phyloP scores from a whole-genome alignment of 2,797 vertebrate genomes.

The Hydrocynus forskahlii region DNA sequence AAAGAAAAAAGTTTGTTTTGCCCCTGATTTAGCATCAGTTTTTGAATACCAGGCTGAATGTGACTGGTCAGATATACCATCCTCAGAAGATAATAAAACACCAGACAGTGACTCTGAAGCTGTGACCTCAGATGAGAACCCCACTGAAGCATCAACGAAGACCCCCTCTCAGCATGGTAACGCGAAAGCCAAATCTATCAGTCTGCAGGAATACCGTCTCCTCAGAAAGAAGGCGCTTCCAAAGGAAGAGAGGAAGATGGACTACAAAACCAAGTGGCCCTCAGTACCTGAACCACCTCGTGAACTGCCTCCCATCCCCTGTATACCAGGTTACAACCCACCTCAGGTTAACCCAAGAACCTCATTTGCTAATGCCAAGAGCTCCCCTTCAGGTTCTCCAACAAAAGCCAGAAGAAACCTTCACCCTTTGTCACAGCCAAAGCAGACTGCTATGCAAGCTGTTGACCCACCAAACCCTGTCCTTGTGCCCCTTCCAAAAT shows the following conservation, averaged over 20 bases:
- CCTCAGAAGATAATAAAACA: not conserved
- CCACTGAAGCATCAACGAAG: not conserved
- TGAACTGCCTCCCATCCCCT: constrained; percentile 85
- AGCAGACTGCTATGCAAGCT: not conserved
- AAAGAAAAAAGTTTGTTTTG: constrained; percentile 78
- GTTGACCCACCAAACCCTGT: constrained; percentile 57
- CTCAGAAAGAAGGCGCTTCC: constrained; percentile 80
- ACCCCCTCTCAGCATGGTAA: constrained; percentile 47
- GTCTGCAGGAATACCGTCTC: constrained; percentile 90
- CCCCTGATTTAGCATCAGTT: constrained; percentile 65
- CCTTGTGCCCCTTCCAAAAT: constrained; percentile 25
- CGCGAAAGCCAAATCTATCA: constrained; percentile 84
- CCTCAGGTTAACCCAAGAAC: constrained; percentile 5
- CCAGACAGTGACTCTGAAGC: not conserved
- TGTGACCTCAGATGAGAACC: not conserved
- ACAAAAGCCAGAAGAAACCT: constrained; percentile 25
- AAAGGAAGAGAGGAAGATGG: constrained; percentile 60
- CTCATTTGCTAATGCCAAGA: constrained; percentile 1
- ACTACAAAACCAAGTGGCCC: constrained; percentile 86
- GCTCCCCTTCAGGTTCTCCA: not conserved
- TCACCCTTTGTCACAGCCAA: not conserved
- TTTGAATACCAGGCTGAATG: constrained; percentile 56
- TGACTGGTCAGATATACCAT: not conserved
- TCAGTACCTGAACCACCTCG: constrained; percentile 83
- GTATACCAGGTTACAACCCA: constrained; percentile 69